These are phyloP conservation scores for Calephelis nemesis DNA, from an alignment of 1,140 invertebrate species.

Conservation along the genomic window DNA sequence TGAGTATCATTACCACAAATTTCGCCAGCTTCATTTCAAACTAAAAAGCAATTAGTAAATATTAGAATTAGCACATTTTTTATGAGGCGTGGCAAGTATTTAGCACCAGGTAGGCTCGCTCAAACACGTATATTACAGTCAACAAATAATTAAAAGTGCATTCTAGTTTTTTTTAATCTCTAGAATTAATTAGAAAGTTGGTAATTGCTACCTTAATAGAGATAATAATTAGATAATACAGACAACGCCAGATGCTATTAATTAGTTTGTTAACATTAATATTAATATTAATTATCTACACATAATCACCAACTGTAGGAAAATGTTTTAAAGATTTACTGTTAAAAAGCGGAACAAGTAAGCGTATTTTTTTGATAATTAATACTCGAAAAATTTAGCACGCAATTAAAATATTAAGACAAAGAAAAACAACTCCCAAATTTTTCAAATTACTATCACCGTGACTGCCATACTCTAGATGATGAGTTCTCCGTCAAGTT, in stretches of 20 bases:
- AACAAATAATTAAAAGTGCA: slow-evolving; percentile 1
- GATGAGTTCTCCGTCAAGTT: too few relatives aligned
- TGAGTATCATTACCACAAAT: too few relatives aligned
- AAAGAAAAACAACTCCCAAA: too few relatives aligned
- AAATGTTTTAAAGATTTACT: background rate
- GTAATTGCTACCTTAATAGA: slow-evolving; percentile 9
- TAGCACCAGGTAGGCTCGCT: too few relatives aligned
- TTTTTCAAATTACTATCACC: too few relatives aligned
- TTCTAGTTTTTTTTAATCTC: slow-evolving; percentile 8
- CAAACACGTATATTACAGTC: background rate
- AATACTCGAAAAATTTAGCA: background rate
- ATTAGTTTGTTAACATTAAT: slow-evolving; percentile 11
- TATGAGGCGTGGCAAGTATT: too few relatives aligned
- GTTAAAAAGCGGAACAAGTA: slow-evolving; percentile 11
- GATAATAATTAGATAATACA: slow-evolving; percentile 17
- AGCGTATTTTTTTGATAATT: background rate
- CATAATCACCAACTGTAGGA: background rate
- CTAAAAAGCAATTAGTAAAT: too few relatives aligned
- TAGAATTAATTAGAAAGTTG: slow-evolving; percentile 15
- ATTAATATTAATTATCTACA: slow-evolving; percentile 11
- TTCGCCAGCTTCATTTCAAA: too few relatives aligned
- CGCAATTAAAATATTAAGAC: too few relatives aligned
- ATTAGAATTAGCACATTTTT: too few relatives aligned
- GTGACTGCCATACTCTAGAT: too few relatives aligned
- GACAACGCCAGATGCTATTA: slow-evolving; percentile 11